Base-by-base conservation (phyloP, 2,797 vertebrate species). In the Uromys caudimaculatus region DNA sequence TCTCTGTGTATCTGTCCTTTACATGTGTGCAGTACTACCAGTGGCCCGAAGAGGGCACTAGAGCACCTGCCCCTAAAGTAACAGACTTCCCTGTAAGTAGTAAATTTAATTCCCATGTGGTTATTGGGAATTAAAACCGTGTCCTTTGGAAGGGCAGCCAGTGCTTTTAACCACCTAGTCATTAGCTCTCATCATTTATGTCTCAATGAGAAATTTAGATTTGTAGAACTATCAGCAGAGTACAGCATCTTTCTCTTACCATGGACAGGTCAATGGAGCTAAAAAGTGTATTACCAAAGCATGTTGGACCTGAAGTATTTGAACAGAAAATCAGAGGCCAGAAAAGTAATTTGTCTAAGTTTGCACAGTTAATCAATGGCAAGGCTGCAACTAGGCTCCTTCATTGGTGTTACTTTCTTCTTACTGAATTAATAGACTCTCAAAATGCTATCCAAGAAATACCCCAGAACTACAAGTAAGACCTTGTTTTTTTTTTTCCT, bases 261-360 rank as follows among this genome's bases (percentile, higher is more conserved):
- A 82, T 16, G 85, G 29, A 32, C 14, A 84, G 24, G 29, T 3
- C 19, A 16, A 75, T 4, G 6, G 85, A 85, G 73, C 47, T 79
- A 52, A 69, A 86, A 86, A 82, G 84, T 95, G 44, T 19, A 44
- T 58, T 6, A 67, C 32, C 41, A 67, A 1, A 89, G 9, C 75
- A 91, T 44, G 13, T 87, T 67, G 82, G 69, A 93, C 95, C 6
- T 85, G 67, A 71, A 73, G 76, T 76, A 44, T 78, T 54, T 83
- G 52, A 64, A 10, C 17, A 52, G 13, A 23, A 97, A 94, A 95
- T 84, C 73, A 81, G 89, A 60, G 38, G 6, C 6, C 29, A 60
- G 35, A 75, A 90, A 86, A 92, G 78, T 56, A 96, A 87, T n/a
- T 60, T 93, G 16, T 54, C 38, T n/a, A 89, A 73, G n/a, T 88